Percentiles rank a stretch among this genome's conserved stretches.
phyloP scores from a whole-genome alignment of 2,888 invertebrate genomes.

The Acleris cristana region DNA sequence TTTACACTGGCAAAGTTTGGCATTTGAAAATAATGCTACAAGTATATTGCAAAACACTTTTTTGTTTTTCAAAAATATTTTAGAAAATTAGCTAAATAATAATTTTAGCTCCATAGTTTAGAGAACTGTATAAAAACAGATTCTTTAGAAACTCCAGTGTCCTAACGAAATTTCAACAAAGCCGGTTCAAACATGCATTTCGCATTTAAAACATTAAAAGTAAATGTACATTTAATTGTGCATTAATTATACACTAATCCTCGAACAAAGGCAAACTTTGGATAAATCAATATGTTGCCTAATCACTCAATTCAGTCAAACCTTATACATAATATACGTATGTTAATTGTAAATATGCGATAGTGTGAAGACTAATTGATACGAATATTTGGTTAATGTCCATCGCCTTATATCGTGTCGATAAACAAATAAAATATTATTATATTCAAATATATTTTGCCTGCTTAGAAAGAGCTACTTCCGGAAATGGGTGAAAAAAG shows the following conservation, averaged over 20 bases:
- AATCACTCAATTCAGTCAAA: slow-evolving; percentile 8
- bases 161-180: too few species aligned
- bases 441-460: background rate
- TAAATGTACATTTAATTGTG: background rate
- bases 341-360: background rate
- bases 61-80: too few species aligned
- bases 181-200: too few species aligned
- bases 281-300: slow-evolving; percentile 25
- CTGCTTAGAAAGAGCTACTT: too few species aligned
- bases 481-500: too few species aligned
- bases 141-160: too few species aligned
- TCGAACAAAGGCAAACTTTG: slow-evolving; percentile 26
- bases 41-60: too few species aligned
- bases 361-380: slow-evolving; percentile 26
- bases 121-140: too few species aligned
- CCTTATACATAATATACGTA: slow-evolving; percentile 1
- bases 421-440: too few species aligned
- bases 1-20: background rate
- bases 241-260: background rate
- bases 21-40: too few species aligned
- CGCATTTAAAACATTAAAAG: background rate
- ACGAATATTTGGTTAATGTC: slow-evolving; percentile 38
- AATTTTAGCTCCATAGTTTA: too few species aligned
- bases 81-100: too few species aligned
- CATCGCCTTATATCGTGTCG: slow-evolving; percentile 10